These are phyloP conservation scores for Amazona finschi DNA, from an alignment of 2,797 vertebrate species.

Conservation along the genomic window DNA sequence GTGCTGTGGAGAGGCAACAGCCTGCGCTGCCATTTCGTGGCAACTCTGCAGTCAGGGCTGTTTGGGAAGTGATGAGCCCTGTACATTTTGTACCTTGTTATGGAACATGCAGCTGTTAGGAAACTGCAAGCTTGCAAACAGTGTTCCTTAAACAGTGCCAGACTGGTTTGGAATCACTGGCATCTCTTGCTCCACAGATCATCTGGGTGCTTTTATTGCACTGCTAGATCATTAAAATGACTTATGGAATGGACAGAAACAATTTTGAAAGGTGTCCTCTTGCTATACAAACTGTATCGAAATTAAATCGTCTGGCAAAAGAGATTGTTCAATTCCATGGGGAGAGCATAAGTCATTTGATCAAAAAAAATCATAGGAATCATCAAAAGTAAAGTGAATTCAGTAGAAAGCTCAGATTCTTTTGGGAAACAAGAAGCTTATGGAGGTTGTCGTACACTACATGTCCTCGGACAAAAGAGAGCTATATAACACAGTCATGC, in stretches of 20 bases:
- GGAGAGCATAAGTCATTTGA: background rate
- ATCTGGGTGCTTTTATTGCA: background rate
- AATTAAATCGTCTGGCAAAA: background rate
- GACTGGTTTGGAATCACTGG: background rate
- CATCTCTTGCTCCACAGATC: background rate
- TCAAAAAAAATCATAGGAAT: background rate
- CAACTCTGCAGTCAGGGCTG: slow-evolving; percentile 1
- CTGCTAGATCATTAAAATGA: background rate
- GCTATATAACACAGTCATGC: background rate
- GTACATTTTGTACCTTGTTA: slow-evolving; percentile 24
- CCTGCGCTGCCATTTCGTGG: slow-evolving; percentile 7
- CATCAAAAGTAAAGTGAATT: background rate
- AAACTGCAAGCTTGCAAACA: slow-evolving; percentile 40
- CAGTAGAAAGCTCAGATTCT: background rate
- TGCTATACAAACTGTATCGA: background rate
- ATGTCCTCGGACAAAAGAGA: background rate
- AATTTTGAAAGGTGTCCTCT: background rate
- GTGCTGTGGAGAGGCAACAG: background rate
- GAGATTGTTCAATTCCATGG: background rate
- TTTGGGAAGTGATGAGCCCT: slow-evolving; percentile 27
- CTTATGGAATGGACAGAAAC: background rate
- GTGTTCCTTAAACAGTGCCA: slow-evolving; percentile 15
- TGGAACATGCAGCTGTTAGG: slow-evolving; percentile 29
- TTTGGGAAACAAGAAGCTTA: background rate
- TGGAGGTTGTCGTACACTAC: background rate